Conservation (phyloP, 2,797 vertebrate species). For the Orestias chungarensis region DNA sequence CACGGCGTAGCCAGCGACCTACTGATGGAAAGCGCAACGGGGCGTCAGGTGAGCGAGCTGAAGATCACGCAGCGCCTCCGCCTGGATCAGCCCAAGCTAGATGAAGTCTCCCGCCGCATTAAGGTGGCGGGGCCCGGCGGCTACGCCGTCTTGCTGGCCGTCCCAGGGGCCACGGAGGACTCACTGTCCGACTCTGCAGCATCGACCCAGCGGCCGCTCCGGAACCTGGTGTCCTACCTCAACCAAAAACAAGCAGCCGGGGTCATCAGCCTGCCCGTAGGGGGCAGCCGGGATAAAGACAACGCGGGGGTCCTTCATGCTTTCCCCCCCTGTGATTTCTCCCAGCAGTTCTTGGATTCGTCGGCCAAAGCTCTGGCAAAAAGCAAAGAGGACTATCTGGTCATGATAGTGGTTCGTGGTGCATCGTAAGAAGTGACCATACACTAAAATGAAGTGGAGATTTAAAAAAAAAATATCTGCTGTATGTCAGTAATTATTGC, state of each 20-base stretch:
- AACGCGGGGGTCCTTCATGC: conserved; percentile 97
- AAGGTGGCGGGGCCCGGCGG: conserved; percentile 95
- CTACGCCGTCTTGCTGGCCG: conserved; percentile 93
- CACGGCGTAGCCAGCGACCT: conserved; percentile 91
- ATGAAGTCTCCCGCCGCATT: conserved; percentile 97
- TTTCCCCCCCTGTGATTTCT: conserved; percentile 99
- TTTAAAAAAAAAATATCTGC: conserved; percentile 65
- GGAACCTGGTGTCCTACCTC: conserved; percentile 99
- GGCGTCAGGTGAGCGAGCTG: conserved; percentile 92
- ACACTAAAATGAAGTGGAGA: conserved; percentile 61
- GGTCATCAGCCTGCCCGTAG: conserved; percentile 98
- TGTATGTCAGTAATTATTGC: conserved; percentile 81
- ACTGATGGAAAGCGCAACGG: conserved; percentile 87
- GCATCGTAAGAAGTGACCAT: conserved; percentile 83
- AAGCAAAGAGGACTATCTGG: conserved; percentile 99
- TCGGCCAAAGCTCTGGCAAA: conserved; percentile 98
- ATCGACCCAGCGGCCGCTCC: conserved; percentile 95
- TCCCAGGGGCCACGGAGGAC: conserved; percentile 88
- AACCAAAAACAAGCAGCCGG: conserved; percentile 99
- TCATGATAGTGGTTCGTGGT: conserved; percentile 99
- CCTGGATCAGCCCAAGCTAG: conserved; percentile 98
- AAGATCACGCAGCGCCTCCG: conserved; percentile 99
- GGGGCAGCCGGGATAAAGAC: conserved; percentile 98
- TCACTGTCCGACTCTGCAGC: conserved; percentile 83
- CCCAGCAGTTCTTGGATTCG: conserved; percentile 99